Evolutionary conservation across 2,113 vertebrate genomes (phyloP).

Genomic region (Tiliqua scincoides): DNA sequence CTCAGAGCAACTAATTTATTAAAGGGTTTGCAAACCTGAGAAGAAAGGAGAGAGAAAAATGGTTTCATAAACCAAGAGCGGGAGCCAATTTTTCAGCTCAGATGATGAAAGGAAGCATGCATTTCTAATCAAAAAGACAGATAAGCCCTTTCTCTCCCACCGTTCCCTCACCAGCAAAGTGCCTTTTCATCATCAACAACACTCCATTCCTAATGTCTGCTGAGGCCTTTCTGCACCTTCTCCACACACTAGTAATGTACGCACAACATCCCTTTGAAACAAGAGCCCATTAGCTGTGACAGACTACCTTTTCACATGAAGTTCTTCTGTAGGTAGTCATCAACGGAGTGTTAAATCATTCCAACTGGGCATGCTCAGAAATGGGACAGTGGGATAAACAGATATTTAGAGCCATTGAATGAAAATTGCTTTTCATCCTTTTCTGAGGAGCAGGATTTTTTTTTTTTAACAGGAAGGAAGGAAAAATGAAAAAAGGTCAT

Average conservation of each 20-base stretch:
- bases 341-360: slow-evolving; percentile 78
- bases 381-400: slow-evolving; percentile 67
- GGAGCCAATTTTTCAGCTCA: slow-evolving; percentile 84
- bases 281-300: slow-evolving; percentile 81
- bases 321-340: slow-evolving; percentile 79
- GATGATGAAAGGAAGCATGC: slow-evolving; percentile 86
- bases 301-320: slow-evolving; percentile 81
- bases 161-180: slow-evolving; percentile 82
- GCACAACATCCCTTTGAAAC: slow-evolving; percentile 82
- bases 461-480: background rate
- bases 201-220: slow-evolving; percentile 84
- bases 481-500: slow-evolving; percentile 49
- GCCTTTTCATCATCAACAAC: slow-evolving; percentile 86
- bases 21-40: slow-evolving; percentile 86
- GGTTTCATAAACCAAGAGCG: slow-evolving; percentile 85
- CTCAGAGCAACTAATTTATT: slow-evolving; percentile 86
- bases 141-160: slow-evolving; percentile 82
- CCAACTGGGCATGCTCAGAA: slow-evolving; percentile 76
- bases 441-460: slow-evolving; percentile 51
- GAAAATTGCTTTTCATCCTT: slow-evolving; percentile 72
- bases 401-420: slow-evolving; percentile 69
- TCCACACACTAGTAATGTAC: slow-evolving; percentile 79
- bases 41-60: slow-evolving; percentile 84
- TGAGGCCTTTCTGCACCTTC: slow-evolving; percentile 81
- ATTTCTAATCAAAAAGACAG: slow-evolving; percentile 88